Evolutionary conservation across 2,888 invertebrate species (phyloP).

Genomic region (Archips xylosteana): DNA sequence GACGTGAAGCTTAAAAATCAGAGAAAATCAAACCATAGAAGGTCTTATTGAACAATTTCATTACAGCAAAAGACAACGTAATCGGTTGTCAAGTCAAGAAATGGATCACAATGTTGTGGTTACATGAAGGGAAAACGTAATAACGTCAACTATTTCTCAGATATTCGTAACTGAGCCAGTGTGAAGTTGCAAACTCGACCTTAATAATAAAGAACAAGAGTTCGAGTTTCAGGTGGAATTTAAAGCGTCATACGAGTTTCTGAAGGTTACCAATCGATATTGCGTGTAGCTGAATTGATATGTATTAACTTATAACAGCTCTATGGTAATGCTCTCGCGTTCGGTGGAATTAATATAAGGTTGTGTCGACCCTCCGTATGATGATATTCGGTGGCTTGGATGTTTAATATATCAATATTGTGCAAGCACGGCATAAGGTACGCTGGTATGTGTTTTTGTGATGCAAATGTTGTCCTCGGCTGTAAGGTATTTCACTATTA

Average conservation of each 20-base stretch:
- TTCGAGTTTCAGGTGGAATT: not conserved
- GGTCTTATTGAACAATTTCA: constrained; percentile 30
- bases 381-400: constrained; percentile 30
- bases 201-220: not conserved
- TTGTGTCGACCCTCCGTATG: constrained; percentile 17
- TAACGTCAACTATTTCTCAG: not conserved
- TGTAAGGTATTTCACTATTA: not conserved
- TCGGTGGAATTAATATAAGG: constrained; percentile 36
- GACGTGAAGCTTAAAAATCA: not conserved
- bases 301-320: constrained; percentile 39
- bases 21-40: too few species aligned
- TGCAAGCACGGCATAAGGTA: constrained; percentile 1
- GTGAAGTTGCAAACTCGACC: constrained; percentile 5
- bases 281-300: constrained; percentile 39
- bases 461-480: not conserved
- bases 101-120: constrained; percentile 37
- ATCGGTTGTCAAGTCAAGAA: constrained; percentile 41
- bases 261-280: constrained; percentile 12
- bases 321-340: constrained; percentile 36
- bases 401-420: constrained; percentile 38
- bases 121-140: constrained; percentile 35
- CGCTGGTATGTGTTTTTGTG: not conserved
- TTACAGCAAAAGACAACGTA: constrained; percentile 36
- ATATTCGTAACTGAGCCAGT: constrained; percentile 3
- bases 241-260: not conserved